A percentile compares a stretch with the other conserved stretches of the same genome.
phyloP scores from a whole-genome alignment of 2,888 invertebrate genomes.

The Pantelozetes paolii region DNA sequence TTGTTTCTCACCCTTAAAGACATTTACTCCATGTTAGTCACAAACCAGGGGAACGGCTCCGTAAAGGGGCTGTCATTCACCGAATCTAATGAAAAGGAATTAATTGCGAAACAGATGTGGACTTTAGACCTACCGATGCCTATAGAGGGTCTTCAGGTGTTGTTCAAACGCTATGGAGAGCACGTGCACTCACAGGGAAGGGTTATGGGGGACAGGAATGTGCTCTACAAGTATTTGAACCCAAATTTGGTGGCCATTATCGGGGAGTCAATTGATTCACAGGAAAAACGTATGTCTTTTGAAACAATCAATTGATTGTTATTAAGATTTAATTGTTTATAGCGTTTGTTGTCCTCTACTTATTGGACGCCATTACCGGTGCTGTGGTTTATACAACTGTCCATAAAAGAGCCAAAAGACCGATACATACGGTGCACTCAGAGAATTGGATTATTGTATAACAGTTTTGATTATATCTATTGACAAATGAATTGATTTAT shows the following conservation, averaged over 20 bases:
- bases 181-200: constrained; percentile 65
- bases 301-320: constrained; percentile 20
- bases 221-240: constrained; percentile 96
- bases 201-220: constrained; percentile 88
- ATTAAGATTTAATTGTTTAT: background rate
- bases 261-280: constrained; percentile 63
- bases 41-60: constrained; percentile 59
- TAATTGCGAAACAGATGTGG: constrained; percentile 65
- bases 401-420: constrained; percentile 77
- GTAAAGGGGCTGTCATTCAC: constrained; percentile 63
- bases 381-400: constrained; percentile 74
- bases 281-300: constrained; percentile 66
- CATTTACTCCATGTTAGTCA: constrained; percentile 63
- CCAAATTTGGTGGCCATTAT: constrained; percentile 88
- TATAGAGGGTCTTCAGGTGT: constrained; percentile 55
- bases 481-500: background rate
- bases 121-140: constrained; percentile 61
- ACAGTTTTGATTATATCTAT: background rate
- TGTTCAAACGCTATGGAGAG: constrained; percentile 50
- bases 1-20: constrained; percentile 50
- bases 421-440: constrained; percentile 83
- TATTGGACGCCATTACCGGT: constrained; percentile 87
- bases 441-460: constrained; percentile 76
- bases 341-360: constrained; percentile 69
- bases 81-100: constrained; percentile 52